These are phyloP conservation scores for Clytia hemisphaerica DNA, from an alignment of 30 jellyfish, hydroid and myxozoan genomes.

Conservation along the genomic window DNA sequence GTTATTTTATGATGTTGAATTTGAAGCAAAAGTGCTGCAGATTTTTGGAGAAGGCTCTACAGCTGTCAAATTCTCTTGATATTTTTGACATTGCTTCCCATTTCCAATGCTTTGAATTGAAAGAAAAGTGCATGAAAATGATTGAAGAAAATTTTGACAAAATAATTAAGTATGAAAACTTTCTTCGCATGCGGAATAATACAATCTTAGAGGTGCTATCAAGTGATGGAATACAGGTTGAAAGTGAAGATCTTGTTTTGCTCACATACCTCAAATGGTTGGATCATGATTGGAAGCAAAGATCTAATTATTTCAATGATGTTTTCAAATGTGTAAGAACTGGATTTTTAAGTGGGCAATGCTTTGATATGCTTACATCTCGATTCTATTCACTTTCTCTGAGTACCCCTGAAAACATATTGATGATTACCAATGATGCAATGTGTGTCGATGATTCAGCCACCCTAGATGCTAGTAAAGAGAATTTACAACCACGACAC, in stretches of 20 bases:
- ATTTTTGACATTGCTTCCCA: slow-evolving; percentile 53
- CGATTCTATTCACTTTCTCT: slow-evolving; percentile 7
- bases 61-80: slow-evolving; percentile 49
- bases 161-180: slow-evolving; percentile 41
- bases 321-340: slow-evolving; percentile 39
- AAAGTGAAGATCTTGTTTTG: slow-evolving; percentile 56
- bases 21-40: slow-evolving; percentile 55
- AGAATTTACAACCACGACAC: slow-evolving; percentile 45
- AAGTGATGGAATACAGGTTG: slow-evolving; percentile 50
- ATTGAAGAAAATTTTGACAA: slow-evolving; percentile 39
- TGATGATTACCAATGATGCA: background rate
- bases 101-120: slow-evolving; percentile 36
- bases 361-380: slow-evolving; percentile 1
- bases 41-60: slow-evolving; percentile 31
- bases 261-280: slow-evolving; percentile 52
- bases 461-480: slow-evolving; percentile 32
- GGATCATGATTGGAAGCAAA: slow-evolving; percentile 2
- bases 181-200: slow-evolving; percentile 29
- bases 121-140: slow-evolving; percentile 37
- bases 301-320: slow-evolving; percentile 21
- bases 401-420: background rate
- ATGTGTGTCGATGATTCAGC: slow-evolving; percentile 19
- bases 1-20: slow-evolving; percentile 49
- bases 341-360: slow-evolving; percentile 42
- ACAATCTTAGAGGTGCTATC: slow-evolving; percentile 38